Evolutionary conservation across 2,888 invertebrate genomes (phyloP), one percentile per base, ranked within the genome.

Genomic region (Dynastes hyllus): DNA sequence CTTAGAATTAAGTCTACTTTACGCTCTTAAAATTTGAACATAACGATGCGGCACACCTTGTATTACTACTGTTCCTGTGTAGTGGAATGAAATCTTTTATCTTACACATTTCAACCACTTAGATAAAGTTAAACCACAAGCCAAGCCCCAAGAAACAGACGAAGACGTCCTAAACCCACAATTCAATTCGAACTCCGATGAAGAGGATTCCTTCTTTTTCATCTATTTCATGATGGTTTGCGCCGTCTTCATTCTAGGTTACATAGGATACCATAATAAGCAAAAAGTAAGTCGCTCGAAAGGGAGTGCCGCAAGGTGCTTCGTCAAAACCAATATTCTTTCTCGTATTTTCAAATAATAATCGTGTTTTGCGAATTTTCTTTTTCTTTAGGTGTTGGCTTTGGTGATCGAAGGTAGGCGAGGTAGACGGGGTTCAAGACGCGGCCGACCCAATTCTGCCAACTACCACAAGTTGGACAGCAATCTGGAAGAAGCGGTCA

Each of bases 401-500:
- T 89, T 93, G 79, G 88, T 93, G 67, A 87, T 94, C 53, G 94
- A 94, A 88, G 93, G 93, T 29, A 88, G 92, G 78, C 84, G 85
- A 78, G 87, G 87, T 69, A 87, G 86, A 85, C 89, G 87, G 87
- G 89, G 77, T 83, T 89, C 85, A 84, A 89, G 85, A 85, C 87
- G 91, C 77, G 88, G 92, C 81, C 89, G 93, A 80, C 92, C 92
- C 61, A 92, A 92, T 84, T 92, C 92, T 2, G 92, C 93, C 0
- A 92, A 90, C 83, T 93, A 93, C 85, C 91, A 92, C 77, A 93
- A 93, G 85, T 88, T 94, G 78, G 93, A 93, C 85, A 92, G 92
- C 81, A 93, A 92, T 84, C 88, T 93, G 79, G 93, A 93, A 87
- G 93, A 93, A 87, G 93, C 93, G 51, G 92, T 93, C 61, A 92